Evolutionary conservation across 1,140 invertebrate species (phyloP).

Genomic region (Drosophila littoralis): DNA sequence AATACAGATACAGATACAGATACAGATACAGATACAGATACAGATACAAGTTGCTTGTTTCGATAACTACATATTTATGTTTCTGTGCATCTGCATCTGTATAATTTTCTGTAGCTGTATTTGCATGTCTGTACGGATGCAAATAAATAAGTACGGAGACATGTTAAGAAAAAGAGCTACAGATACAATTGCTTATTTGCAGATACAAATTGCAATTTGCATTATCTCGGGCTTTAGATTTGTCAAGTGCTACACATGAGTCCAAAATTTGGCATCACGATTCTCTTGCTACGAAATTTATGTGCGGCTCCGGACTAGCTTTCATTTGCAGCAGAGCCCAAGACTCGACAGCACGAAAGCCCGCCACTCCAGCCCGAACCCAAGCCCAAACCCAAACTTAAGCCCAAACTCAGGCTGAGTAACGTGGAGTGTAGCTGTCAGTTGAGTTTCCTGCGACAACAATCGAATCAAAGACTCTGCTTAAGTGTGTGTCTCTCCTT

Average conservation of each 20-base stretch:
- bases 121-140: too few relatives aligned
- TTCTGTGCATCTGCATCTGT: too few relatives aligned
- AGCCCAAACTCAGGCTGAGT: not conserved
- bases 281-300: slow-evolving; percentile 7
- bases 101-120: too few relatives aligned
- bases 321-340: slow-evolving; percentile 10
- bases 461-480: slow-evolving; percentile 11
- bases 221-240: slow-evolving; percentile 9
- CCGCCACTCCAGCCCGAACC: not conserved
- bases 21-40: not conserved
- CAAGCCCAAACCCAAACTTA: not conserved
- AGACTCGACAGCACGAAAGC: not conserved
- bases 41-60: not conserved
- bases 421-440: slow-evolving; percentile 13
- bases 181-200: not conserved
- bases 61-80: too few relatives aligned
- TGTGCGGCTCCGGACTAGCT: slow-evolving; percentile 13
- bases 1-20: too few relatives aligned
- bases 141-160: too few relatives aligned
- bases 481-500: slow-evolving; percentile 3
- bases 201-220: slow-evolving; percentile 7
- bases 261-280: slow-evolving; percentile 9
- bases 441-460: slow-evolving; percentile 15
- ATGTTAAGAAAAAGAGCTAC: not conserved
- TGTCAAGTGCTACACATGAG: slow-evolving; percentile 10